A percentile compares a stretch with the other conserved stretches of the same genome.
These are phyloP conservation scores for Adelosebastes latens DNA, from an alignment of 2,797 vertebrate genomes.

Conservation along the genomic window DNA sequence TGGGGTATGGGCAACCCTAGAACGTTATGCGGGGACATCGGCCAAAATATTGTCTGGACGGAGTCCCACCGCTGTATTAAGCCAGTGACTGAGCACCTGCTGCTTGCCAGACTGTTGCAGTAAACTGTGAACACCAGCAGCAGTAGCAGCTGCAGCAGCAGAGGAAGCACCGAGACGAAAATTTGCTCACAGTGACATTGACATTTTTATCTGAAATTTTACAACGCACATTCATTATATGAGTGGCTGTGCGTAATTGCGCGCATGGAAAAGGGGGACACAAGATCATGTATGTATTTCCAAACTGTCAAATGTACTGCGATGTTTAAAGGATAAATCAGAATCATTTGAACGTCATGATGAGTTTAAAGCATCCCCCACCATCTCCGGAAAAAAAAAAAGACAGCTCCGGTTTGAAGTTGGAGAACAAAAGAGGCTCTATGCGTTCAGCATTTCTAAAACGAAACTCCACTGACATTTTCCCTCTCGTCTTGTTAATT, in stretches of 20 bases:
- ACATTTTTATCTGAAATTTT: constrained; percentile 63
- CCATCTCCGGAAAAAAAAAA: neutral
- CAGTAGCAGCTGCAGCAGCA: constrained; percentile 30
- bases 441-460: constrained; percentile 73
- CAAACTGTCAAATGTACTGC: constrained; percentile 20
- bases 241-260: neutral
- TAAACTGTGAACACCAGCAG: constrained; percentile 66
- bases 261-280: neutral
- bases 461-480: constrained; percentile 63
- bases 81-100: constrained; percentile 79
- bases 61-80: constrained; percentile 72
- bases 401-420: constrained; percentile 59
- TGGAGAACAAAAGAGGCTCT: constrained; percentile 75
- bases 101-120: constrained; percentile 82
- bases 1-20: constrained; percentile 18
- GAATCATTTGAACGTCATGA: neutral
- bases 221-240: constrained; percentile 29
- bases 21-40: constrained; percentile 44
- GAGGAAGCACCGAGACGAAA: constrained; percentile 16
- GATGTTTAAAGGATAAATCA: neutral
- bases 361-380: constrained; percentile 28
- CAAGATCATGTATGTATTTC: neutral
- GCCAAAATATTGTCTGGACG: constrained; percentile 72
- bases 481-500: constrained; percentile 64
- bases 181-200: constrained; percentile 61